Evolutionary conservation across 1,140 invertebrate species (phyloP), one percentile per base, ranked within the genome.

Genomic region (Gerris buenoi): DNA sequence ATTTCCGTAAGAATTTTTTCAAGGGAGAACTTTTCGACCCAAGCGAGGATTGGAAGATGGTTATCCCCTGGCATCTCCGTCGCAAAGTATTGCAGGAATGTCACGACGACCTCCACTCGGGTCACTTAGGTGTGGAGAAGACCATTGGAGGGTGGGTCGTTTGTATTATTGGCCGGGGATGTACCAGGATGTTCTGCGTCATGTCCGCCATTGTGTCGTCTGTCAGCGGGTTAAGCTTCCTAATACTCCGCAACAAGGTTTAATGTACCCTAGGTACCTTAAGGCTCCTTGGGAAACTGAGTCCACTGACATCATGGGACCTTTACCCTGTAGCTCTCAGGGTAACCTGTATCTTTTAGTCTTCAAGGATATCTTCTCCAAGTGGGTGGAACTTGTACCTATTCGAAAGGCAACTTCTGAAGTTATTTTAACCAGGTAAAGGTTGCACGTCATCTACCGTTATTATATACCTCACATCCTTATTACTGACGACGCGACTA

Each of bases 201-300:
- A 65, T 46, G 25, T 65, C 29, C 27, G 25, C 10, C 27, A 46
- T 22, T 65, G 27, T 56, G 28, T 2, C 15, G 22, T 46, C 33
- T 65, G 64, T 23, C 64, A 65, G 64, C 28, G 15, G 25, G 25
- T 56, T 2, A 65, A 65, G 29, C 64, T 25, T 2, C 15, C 29
- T 2, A 65, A 65, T 65, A 3, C 27, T 2, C 10, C 27, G 14
- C 29, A 27, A 5, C 15, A 5, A 10, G 64, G 27, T 22, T 46
- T 65, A 13, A 65, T 65, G 64, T 46, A 2, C 27, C 64, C 64
- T 65, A n/a, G 27, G n/a, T 65, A 65, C 29, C 27, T 65, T 2
- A 18, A 23, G 14, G 29, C 27, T 15, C 64, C 64, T 25, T 25
- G 29, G 27, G 27, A 22, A 15, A 10, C 14, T 14, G 29, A 5